Percentiles rank a stretch among this genome's conserved stretches.
Evolutionary conservation across 2,888 invertebrate genomes (phyloP).

Genomic region (Acanthococcus lagerstroemiae): DNA sequence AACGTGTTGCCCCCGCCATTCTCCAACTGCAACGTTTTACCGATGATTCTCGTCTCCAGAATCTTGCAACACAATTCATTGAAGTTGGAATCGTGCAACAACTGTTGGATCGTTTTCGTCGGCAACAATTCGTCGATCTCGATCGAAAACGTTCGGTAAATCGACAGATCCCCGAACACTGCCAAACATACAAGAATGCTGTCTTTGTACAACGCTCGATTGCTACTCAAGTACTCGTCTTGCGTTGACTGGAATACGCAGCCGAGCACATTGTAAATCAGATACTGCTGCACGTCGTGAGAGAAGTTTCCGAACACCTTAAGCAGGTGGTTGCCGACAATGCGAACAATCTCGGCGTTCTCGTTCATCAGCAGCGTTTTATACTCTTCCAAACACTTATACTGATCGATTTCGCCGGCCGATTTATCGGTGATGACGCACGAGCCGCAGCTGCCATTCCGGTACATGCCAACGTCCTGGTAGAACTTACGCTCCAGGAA

Average conservation of each 20-base stretch:
- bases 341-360: constrained; percentile 48
- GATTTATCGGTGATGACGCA: constrained; percentile 35
- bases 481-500: constrained; percentile 52
- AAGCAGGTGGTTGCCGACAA: constrained; percentile 50
- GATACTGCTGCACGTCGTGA: constrained; percentile 48
- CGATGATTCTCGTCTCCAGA: constrained; percentile 45
- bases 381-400: constrained; percentile 52
- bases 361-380: constrained; percentile 49
- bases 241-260: constrained; percentile 52
- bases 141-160: constrained; percentile 49
- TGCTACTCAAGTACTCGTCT: constrained; percentile 44
- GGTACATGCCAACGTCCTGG: constrained; percentile 48
- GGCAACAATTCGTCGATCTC: constrained; percentile 51
- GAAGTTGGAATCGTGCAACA: constrained; percentile 48
- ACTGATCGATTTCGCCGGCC: constrained; percentile 37
- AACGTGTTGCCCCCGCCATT: constrained; percentile 1
- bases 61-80: constrained; percentile 52
- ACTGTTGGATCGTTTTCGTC: constrained; percentile 47
- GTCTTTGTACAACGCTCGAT: constrained; percentile 41
- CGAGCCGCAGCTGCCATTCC: constrained; percentile 34
- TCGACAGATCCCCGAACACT: constrained; percentile 50
- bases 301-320: constrained; percentile 50
- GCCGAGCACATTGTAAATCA: constrained; percentile 52
- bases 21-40: constrained; percentile 32
- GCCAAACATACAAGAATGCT: constrained; percentile 52